Base-by-base conservation (phyloP, 2,113 vertebrate genomes). In the Callipepla californica region DNA sequence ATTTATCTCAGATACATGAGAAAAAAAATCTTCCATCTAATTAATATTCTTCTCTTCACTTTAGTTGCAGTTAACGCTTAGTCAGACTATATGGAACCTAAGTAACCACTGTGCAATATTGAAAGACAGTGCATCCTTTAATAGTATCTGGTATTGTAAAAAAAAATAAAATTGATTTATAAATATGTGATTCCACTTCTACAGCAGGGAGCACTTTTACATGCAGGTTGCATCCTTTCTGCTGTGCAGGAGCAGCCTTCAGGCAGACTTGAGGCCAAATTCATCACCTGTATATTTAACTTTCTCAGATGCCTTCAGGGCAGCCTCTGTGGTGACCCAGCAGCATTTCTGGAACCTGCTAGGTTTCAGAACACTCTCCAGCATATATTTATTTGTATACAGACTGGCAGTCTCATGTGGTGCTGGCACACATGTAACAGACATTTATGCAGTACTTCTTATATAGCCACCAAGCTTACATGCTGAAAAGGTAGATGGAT, bases 311-410 rank as follows among this genome's bases (percentile, higher is more conserved):
- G 32, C 32, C 34, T 67, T 34, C 42, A 47, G 66, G 38, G 26
- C 4, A 81, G 61, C 57, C 80, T 75, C 51, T 50, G 61, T 23
- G 30, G 19, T 57, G 66, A 36, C 36, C 6, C 51, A 72, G n/a
- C 0, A 0, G n/a, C 36, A 81, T 74, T 81, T 32, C 30, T 59
- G 69, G 69, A 47, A 66, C 2, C 65, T 75, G 32, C 38, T 28
- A 20, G 30, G 23, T 44, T 68, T 57, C 62, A 65, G 62, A 0
- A 0, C 59, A 17, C 4, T 0, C 58, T 76, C 2, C 0, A 12
- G 48, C 0, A 0, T 48, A 14, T 11, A 3, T 80, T 53, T 70
- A 14, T 76, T 36, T 18, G 3, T 45, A 1, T 58, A 72, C 47
- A 79, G 40, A n/a, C 66, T 72, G 69, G 9, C 80, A 72, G 36